Evolutionary conservation across 2,888 invertebrate species (phyloP).

Genomic region (Amorpha juglandis): DNA sequence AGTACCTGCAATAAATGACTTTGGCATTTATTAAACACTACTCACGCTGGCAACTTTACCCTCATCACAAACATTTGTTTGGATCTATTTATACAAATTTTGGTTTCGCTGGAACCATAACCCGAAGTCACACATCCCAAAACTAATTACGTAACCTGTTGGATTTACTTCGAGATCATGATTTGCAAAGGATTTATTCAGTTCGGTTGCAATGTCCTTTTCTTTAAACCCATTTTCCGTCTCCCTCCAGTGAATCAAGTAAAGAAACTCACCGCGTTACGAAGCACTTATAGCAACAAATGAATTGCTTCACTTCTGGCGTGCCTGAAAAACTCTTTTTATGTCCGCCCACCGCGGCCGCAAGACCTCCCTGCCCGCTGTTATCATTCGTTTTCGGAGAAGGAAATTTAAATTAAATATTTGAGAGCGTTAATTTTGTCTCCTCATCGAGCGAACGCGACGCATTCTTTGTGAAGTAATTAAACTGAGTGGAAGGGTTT

Average conservation of each 20-base stretch:
- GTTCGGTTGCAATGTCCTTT: conserved; percentile 59
- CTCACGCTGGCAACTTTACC: conserved; percentile 30
- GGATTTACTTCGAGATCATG: conserved; percentile 59
- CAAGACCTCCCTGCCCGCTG: conserved; percentile 65
- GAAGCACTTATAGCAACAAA: conserved; percentile 67
- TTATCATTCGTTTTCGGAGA: conserved; percentile 80
- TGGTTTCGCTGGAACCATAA: not conserved
- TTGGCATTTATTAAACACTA: conserved; percentile 50
- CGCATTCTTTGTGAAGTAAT: conserved; percentile 85
- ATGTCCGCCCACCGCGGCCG: conserved; percentile 55
- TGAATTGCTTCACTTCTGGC: conserved; percentile 66
- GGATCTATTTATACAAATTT: conserved; percentile 21
- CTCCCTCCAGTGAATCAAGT: conserved; percentile 62
- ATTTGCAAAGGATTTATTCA: conserved; percentile 56
- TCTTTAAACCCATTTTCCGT: conserved; percentile 66
- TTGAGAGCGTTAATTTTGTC: conserved; percentile 84
- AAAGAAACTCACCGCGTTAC: conserved; percentile 71
- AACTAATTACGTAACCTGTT: conserved; percentile 52
- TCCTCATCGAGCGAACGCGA: conserved; percentile 82
- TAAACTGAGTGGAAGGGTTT: conserved; percentile 84
- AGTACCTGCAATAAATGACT: conserved; percentile 68
- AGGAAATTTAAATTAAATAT: conserved; percentile 84
- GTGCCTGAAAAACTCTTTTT: conserved; percentile 60
- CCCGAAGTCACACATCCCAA: not conserved
- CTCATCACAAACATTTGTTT: conserved; percentile 32